Percentiles rank a stretch among this genome's conserved stretches.
These are phyloP conservation scores for Smutsia temminckii DNA, from an alignment of 2,797 vertebrate genomes.

Conservation along the genomic window DNA sequence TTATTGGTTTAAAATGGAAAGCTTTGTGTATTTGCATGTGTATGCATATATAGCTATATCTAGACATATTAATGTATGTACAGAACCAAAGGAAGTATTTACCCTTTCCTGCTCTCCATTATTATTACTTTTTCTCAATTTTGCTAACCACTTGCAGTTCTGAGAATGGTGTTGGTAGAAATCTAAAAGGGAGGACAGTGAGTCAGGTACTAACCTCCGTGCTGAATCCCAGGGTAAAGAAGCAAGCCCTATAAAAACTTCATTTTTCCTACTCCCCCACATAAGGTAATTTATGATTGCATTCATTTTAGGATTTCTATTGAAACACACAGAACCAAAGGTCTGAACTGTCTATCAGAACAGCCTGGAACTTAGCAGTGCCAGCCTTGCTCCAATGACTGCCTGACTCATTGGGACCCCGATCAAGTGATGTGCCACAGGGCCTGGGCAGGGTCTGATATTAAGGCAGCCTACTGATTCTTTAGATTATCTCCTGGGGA, in stretches of 20 bases:
- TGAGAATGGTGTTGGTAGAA: not conserved
- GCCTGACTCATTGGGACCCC: slow-evolving; percentile 65
- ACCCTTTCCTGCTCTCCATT: not conserved
- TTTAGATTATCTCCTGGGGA: slow-evolving; percentile 76
- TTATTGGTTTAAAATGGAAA: not conserved
- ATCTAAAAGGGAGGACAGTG: too few species aligned
- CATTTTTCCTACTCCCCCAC: not conserved
- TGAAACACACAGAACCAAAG: slow-evolving; percentile 76
- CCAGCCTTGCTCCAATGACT: slow-evolving; percentile 66
- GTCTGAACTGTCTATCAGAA: slow-evolving; percentile 75
- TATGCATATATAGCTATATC: not conserved
- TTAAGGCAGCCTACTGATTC: slow-evolving; percentile 76
- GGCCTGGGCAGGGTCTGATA: slow-evolving; percentile 71
- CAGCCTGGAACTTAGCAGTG: slow-evolving; percentile 73
- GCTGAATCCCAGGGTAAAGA: slow-evolving; percentile 51
- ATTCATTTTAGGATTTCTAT: slow-evolving; percentile 73
- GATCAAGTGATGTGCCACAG: slow-evolving; percentile 70
- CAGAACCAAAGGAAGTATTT: not conserved
- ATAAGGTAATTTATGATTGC: slow-evolving; percentile 76
- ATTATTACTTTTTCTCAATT: not conserved
- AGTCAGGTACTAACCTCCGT: not conserved
- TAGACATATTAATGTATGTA: not conserved
- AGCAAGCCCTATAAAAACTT: not conserved
- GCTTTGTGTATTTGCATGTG: not conserved
- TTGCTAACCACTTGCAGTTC: not conserved